phyloP scores from a whole-genome alignment of 2,888 invertebrate species.

The Chalcis sispes region DNA sequence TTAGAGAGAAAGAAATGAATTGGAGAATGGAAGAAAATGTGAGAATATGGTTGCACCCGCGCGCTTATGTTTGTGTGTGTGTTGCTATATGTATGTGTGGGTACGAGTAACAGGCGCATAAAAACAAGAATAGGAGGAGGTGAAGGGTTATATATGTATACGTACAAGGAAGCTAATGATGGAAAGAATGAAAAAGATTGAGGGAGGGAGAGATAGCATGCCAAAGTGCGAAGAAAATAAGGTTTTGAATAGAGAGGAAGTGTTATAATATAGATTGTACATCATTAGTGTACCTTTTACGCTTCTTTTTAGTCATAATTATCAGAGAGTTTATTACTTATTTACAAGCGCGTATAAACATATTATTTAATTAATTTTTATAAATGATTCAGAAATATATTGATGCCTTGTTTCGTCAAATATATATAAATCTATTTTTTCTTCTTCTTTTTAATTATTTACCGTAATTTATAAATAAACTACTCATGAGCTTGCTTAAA shows the following conservation, averaged over 20 bases:
- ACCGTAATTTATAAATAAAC: too few species aligned
- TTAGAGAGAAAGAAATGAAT: constrained; percentile 55
- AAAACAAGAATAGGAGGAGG: constrained; percentile 31
- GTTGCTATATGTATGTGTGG: background rate
- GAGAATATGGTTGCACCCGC: constrained; percentile 15
- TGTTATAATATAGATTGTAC: constrained; percentile 24
- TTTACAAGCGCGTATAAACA: too few species aligned
- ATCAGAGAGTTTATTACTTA: too few species aligned
- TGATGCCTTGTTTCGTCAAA: too few species aligned
- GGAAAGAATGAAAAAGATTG: constrained; percentile 49
- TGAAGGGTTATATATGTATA: constrained; percentile 21
- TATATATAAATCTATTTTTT: too few species aligned
- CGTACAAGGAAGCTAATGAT: constrained; percentile 48
- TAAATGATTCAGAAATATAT: too few species aligned
- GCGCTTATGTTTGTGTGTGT: background rate
- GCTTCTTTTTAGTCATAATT: background rate
- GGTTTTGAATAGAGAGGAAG: constrained; percentile 10
- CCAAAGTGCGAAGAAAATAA: constrained; percentile 27
- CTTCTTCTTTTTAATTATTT: too few species aligned
- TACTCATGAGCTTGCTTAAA: too few species aligned
- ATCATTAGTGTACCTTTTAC: constrained; percentile 37
- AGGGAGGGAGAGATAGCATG: constrained; percentile 5
- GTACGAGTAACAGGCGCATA: constrained; percentile 1
- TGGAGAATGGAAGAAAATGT: constrained; percentile 31
- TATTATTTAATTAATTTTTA: too few species aligned